These are phyloP conservation scores for Pseudoatta argentina DNA, from an alignment of 1,140 invertebrate species.

Conservation along the genomic window DNA sequence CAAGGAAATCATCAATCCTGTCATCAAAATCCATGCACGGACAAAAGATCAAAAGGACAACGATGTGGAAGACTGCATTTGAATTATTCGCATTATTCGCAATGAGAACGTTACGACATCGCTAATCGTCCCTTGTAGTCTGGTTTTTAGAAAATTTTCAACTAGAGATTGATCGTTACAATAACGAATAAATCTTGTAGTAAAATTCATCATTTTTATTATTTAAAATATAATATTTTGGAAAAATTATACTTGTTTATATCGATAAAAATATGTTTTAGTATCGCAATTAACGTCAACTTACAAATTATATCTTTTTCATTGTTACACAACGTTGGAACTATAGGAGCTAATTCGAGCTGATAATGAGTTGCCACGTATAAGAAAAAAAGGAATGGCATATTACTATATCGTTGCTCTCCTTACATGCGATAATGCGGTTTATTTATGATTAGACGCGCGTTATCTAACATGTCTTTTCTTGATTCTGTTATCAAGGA, in stretches of 20 bases:
- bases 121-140: constrained; percentile 41
- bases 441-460: constrained; percentile 22
- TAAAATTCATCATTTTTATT: neutral
- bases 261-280: neutral
- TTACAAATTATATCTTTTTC: constrained; percentile 1
- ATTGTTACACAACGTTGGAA: constrained; percentile 18
- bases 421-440: constrained; percentile 13
- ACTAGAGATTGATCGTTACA: constrained; percentile 6
- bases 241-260: neutral
- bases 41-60: neutral
- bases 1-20: constrained; percentile 56
- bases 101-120: neutral
- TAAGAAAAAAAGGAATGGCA: constrained; percentile 20
- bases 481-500: constrained; percentile 33
- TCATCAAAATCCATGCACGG: constrained; percentile 30
- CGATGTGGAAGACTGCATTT: neutral
- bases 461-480: constrained; percentile 41
- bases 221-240: neutral
- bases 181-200: neutral
- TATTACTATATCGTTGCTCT: constrained; percentile 34
- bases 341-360: constrained; percentile 4
- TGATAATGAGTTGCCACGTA: neutral
- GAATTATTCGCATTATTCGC: neutral
- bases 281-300: neutral
- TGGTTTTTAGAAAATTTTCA: constrained; percentile 28